Evolutionary conservation across 2,797 vertebrate genomes (phyloP), one percentile per base, ranked within the genome.

Genomic region (Lates japonicus): DNA sequence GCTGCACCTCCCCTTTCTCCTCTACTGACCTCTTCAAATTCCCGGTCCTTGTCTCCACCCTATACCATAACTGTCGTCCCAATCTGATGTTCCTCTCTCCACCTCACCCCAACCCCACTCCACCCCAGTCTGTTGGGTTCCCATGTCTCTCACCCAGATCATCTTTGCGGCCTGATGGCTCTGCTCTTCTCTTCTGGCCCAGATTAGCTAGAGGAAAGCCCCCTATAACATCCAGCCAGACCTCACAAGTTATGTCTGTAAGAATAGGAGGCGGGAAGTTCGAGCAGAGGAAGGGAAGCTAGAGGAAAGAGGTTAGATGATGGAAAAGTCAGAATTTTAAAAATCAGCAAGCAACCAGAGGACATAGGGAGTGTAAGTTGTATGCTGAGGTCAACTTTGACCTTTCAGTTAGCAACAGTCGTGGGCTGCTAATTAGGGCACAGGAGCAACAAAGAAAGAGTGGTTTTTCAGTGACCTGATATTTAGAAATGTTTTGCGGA

Each of bases 161-260:
- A 94, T 96, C 92, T 96, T 94, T 92, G 95, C 96, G 96, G 94
- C 96, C 58, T 92, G 94, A 96, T 66, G 96, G 96, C 82, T n/a
- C 93, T 96, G 69, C 95, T 96, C 84, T 96, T 96, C 95, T 95
- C 95, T 63, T 96, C 95, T 96, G 94, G 82, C 94, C 72, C 92
- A 67, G 29, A 71, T 96, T 93, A 96, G 95, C 80, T 87, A 96
- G 94, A 96, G 96, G 91, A 96, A 95, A 91, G 88, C 95, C 54
- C 96, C 96, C 25, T n/a, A 65, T 96, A 88, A 90, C 93, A 7
- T 92, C 96, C 83, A 96, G 95, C 52, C 0, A 95, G 70, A 68
- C 93, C 1, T 95, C 96, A 1, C 96, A 96, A 78, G 92, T 95
- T 65, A 87, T 95, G 91, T 94, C 96, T 60, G 96, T 96, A 95